Evolutionary conservation across 2,888 invertebrate genomes (phyloP).

Genomic region (Lasioglossum lativentre): DNA sequence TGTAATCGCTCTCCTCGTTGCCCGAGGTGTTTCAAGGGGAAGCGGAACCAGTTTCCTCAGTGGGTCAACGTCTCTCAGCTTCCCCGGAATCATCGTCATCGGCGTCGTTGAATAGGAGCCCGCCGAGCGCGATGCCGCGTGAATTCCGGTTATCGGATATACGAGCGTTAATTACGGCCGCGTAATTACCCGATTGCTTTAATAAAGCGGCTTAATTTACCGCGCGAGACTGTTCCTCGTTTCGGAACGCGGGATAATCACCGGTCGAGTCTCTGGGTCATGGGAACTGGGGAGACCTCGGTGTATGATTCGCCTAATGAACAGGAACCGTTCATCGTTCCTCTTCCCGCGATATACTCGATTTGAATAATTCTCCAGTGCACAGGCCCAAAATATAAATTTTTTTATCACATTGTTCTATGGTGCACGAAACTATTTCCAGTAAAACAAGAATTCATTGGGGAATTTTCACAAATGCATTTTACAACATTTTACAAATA

Average conservation of each 20-base stretch:
- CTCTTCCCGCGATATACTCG: background rate
- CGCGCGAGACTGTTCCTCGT: background rate
- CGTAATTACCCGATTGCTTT: constrained; percentile 27
- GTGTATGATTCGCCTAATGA: background rate
- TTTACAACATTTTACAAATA: too few relatives aligned
- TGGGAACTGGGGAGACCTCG: background rate
- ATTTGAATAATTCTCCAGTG: background rate
- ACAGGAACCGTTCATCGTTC: background rate
- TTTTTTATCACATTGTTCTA: background rate
- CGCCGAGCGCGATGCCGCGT: constrained; percentile 38
- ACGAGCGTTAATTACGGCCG: constrained; percentile 36
- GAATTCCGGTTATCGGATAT: constrained; percentile 48
- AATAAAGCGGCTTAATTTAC: background rate
- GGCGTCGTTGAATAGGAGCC: constrained; percentile 50
- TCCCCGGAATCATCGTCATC: constrained; percentile 58
- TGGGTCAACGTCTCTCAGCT: constrained; percentile 83
- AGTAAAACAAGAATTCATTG: too few relatives aligned
- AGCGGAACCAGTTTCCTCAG: constrained; percentile 84
- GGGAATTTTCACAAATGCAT: too few relatives aligned
- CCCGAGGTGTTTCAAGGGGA: constrained; percentile 77
- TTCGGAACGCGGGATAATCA: background rate
- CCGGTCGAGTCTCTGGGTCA: background rate
- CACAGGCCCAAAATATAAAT: background rate
- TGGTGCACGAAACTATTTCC: too few relatives aligned
- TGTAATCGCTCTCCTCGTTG: constrained; percentile 44